These are phyloP conservation scores for Thamnophis sirtalis DNA, from an alignment of 2,113 vertebrate genomes.

Conservation along the genomic window DNA sequence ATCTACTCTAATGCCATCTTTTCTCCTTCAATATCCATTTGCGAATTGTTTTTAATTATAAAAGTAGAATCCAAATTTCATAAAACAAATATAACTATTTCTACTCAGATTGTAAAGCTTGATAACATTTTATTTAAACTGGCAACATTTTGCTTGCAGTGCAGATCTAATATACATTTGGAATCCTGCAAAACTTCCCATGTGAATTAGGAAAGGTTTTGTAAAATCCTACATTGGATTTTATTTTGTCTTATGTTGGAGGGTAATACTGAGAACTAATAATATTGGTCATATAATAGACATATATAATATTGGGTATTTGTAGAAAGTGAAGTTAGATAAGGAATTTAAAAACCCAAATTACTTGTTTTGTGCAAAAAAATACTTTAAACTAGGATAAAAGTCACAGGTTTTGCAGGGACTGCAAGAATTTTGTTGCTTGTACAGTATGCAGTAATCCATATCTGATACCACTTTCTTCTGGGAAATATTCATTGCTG, in stretches of 20 bases:
- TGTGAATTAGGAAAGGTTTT: neutral
- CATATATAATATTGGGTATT: neutral
- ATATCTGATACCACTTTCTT: neutral
- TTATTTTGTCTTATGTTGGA: neutral
- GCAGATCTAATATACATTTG: neutral
- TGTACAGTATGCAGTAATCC: neutral
- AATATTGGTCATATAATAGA: neutral
- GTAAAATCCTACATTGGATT: neutral
- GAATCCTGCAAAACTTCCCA: neutral
- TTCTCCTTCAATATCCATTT: neutral
- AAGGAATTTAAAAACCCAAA: neutral
- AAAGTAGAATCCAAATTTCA: neutral
- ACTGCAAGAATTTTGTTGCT: neutral
- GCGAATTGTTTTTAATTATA: neutral
- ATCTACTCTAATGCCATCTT: neutral
- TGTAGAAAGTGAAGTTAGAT: neutral
- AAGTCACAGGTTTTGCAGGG: neutral
- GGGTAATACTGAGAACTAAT: neutral
- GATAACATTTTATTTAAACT: neutral
- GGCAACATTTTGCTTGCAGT: neutral
- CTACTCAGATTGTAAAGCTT: neutral
- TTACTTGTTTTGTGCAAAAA: neutral
- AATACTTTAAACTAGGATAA: neutral
- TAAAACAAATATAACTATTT: neutral
- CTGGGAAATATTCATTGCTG: neutral